Evolutionary conservation across 2,797 vertebrate species (phyloP), one percentile per base, ranked within the genome.

Genomic region (Intellagama lesueurii): DNA sequence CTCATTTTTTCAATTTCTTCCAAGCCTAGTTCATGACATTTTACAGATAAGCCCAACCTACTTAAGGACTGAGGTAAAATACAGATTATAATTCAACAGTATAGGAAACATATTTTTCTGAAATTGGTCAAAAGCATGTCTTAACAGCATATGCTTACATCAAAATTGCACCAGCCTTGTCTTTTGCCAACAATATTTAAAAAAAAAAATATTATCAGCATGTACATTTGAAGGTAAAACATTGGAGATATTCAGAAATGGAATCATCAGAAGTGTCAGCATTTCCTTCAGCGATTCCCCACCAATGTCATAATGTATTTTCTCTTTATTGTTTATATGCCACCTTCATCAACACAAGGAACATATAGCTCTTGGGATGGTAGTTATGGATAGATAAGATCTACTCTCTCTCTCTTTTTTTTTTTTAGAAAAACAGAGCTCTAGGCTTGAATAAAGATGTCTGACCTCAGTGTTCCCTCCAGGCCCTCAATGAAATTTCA

Each of bases 1-100:
- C 40, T 4, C 16, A 89, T 52, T 87, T 91, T 91, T 91, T 83
- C 81, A 28, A 0, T n/a, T 91, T 90, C 30, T 89, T 4, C 24
- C 16, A 4, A 85, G 0, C 2, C 0, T 17, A 32, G 2, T 79
- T 88, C n/a, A 83, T 69, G 93, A 35, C 1, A 68, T 35, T 81
- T 5, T 16, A 4, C 5, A 47, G 7, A 22, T n/a, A 88, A 89
- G 75, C 4, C 90, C 49, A 83, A 68, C 86, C 78, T 87, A 32
- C 0, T 87, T 89, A 64, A 32, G 35, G 90, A 75, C 2, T 4
- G 69, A 77, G 87, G 17, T 12, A 91, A 89, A 19, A 60, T 52
- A 56, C 70, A 26, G 1, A 22, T 16, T 49, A 76, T 4, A 0
- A 40, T 2, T 40, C 72, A 81, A 56, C 1, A 64, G 79, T n/a